Conservation (phyloP, 2,888 invertebrate genomes). For the Habroteleia sp. region DNA sequence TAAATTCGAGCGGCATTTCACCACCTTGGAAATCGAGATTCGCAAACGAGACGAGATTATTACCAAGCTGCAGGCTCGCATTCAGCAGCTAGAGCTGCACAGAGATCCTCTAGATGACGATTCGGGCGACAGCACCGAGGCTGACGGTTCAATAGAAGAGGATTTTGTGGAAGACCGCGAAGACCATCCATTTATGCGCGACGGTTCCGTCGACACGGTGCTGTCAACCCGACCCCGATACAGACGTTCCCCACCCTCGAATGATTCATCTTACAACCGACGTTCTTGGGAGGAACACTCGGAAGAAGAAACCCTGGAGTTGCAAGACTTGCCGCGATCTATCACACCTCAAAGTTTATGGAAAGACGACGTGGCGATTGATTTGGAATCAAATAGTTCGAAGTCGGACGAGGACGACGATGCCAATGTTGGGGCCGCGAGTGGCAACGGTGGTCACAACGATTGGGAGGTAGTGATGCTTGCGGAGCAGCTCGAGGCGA, state of each 20-base stretch:
- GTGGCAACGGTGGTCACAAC: constrained; percentile 79
- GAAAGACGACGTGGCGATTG: constrained; percentile 80
- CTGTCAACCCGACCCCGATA: constrained; percentile 72
- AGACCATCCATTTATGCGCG: constrained; percentile 82
- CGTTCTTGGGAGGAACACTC: constrained; percentile 88
- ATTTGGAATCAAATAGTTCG: constrained; percentile 81
- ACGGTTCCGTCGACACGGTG: constrained; percentile 80
- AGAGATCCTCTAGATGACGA: constrained; percentile 62
- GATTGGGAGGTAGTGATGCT: constrained; percentile 91
- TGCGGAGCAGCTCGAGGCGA: constrained; percentile 85
- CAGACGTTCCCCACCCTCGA: constrained; percentile 70
- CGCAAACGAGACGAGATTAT: constrained; percentile 90
- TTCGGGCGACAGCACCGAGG: constrained; percentile 76
- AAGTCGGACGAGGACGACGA: constrained; percentile 75
- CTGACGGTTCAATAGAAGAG: constrained; percentile 76
- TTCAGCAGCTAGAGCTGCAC: constrained; percentile 85
- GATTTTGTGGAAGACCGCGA: constrained; percentile 81
- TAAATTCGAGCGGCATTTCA: constrained; percentile 84
- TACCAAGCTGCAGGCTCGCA: constrained; percentile 87
- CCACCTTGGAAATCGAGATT: constrained; percentile 90
- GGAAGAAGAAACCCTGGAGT: constrained; percentile 86
- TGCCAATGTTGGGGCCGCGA: constrained; percentile 64
- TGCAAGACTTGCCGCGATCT: constrained; percentile 84
- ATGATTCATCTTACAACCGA: constrained; percentile 79
- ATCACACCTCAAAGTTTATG: constrained; percentile 80